Evolutionary conservation across 1,140 invertebrate genomes (phyloP).

Genomic region (Venturia canescens): DNA sequence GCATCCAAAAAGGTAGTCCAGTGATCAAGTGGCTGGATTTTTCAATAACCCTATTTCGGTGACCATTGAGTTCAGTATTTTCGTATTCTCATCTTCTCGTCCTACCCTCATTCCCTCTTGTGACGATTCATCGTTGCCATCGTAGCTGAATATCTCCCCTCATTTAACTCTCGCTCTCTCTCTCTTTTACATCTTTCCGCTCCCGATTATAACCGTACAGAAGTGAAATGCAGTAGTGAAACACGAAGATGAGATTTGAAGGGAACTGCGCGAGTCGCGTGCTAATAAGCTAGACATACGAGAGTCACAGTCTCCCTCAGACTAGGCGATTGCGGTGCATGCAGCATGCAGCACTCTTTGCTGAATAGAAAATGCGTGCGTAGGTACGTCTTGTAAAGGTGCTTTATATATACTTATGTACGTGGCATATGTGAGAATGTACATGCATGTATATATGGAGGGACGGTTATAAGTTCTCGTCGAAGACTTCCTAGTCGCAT

Average conservation of each 20-base stretch:
- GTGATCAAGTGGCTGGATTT: neutral
- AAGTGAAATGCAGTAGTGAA: constrained; percentile 40
- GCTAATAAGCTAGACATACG: constrained; percentile 28
- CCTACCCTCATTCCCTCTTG: neutral
- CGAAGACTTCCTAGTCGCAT: constrained; percentile 36
- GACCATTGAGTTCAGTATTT: neutral
- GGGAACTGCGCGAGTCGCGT: constrained; percentile 40
- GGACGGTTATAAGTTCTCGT: constrained; percentile 16
- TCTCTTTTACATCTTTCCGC: neutral
- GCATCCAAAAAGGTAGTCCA: no score
- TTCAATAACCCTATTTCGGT: neutral
- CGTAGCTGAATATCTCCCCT: neutral
- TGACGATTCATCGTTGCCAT: neutral
- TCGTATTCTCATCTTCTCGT: neutral
- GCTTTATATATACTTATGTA: neutral
- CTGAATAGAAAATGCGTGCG: constrained; percentile 23
- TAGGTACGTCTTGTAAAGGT: constrained; percentile 19
- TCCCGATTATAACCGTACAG: constrained; percentile 27
- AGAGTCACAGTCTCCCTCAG: neutral
- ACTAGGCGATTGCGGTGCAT: neutral
- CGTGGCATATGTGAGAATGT: neutral
- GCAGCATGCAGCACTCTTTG: constrained; percentile 2
- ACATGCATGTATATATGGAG: neutral
- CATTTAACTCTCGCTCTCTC: neutral
- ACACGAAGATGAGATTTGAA: constrained; percentile 44